Evolutionary conservation across 2,113 vertebrate genomes (phyloP).

Genomic region (Cyprinodon tularosa): DNA sequence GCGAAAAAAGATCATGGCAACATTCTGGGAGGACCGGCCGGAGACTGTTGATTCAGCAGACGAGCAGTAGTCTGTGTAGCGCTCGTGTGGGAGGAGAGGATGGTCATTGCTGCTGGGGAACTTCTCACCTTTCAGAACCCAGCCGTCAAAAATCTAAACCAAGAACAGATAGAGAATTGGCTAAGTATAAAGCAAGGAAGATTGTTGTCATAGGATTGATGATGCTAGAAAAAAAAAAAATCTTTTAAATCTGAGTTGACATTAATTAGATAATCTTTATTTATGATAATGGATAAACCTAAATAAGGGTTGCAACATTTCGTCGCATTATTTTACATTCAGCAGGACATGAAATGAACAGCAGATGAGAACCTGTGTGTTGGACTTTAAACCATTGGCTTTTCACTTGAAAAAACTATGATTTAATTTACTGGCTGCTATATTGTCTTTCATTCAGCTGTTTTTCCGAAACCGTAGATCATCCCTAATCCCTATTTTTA

Average conservation of each 20-base stretch:
- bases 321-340: neutral
- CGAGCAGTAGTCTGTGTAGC: constrained; percentile 90
- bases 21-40: constrained; percentile 90
- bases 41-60: constrained; percentile 68
- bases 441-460: neutral
- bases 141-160: constrained; percentile 88
- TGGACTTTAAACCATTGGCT: neutral
- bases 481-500: neutral
- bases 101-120: constrained; percentile 93
- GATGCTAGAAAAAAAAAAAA: neutral
- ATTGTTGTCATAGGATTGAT: neutral
- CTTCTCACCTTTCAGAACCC: constrained; percentile 95
- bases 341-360: neutral
- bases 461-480: neutral
- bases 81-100: constrained; percentile 83
- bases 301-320: neutral
- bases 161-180: neutral
- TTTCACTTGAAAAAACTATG: neutral
- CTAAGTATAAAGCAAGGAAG: neutral
- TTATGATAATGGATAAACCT: neutral
- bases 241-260: neutral
- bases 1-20: constrained; percentile 95
- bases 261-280: neutral
- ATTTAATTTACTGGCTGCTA: neutral
- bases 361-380: neutral